Evolutionary conservation across 1,140 invertebrate species (phyloP), one percentile per base, ranked within the genome.

Genomic region (Cyphomyrmex costatus): DNA sequence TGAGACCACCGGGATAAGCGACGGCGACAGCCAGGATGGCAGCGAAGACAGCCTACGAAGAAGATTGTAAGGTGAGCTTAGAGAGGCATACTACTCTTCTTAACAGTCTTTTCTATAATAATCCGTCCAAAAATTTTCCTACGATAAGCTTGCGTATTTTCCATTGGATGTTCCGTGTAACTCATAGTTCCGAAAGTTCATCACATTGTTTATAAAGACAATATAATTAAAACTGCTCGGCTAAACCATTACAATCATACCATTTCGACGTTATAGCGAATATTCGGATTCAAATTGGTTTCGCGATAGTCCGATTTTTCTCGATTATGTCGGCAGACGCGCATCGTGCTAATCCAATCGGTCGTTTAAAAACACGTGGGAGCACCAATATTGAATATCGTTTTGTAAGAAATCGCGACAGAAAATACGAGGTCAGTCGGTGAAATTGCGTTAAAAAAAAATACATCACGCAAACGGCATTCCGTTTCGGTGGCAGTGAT

Each of bases 1-100:
- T 95, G 14, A 93, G 91, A 66, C 93, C 94, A 87, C 94, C 94
- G 63, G 94, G 94, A 74, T 92, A 92, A 49, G 94, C 94, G 49
- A 77, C 82, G 68, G 93, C 94, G 84, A 95, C 93, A 73, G 93
- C 94, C 94, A 95, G 84, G 84, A 95, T 56, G 91, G 93, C 94
- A 70, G 92, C 92, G 91, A 95, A 87, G 84, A 95, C 86, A 91
- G 92, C 92, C 94, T 91, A 80, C 27, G 65, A 63, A 61, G 60
- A 89, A 89, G 42, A 89, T 49, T 24, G 60, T 12, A 63, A 78
- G 51, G 42, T 70, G 56, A 30, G 3, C 80, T 85, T 46, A 73
- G 19, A 70, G 24, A 51, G 16, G 0, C 6, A n/a, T 30, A 14
- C 0, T 16, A 10, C 19, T 73, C 49, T 73, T 7, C 51, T 56